Evolutionary conservation across 2,888 invertebrate genomes (phyloP), one percentile per base, ranked within the genome.

Genomic region (Spatulosminthurus flaviceps): DNA sequence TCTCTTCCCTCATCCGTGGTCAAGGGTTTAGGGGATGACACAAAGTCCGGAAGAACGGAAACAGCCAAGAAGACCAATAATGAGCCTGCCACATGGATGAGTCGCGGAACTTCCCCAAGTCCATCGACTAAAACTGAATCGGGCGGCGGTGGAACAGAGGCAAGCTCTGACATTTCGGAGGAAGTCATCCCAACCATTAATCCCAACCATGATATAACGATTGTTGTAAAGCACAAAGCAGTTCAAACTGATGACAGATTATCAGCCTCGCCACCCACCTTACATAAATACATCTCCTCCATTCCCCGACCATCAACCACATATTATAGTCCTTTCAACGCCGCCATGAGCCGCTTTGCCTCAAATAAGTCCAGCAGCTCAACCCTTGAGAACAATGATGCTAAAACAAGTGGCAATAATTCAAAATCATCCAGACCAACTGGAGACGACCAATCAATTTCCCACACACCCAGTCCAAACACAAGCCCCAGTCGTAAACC

Each of bases 191-290:
- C 83, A 16, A 71, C 28, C n/a, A 78, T 83, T 29, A 79, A 80
- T 21, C 85, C 85, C 11, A 82, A 77, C n/a, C 66, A 69, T 71
- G 79, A 79, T 22, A 73, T 79, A 1, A 79, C 79, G 19, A 79
- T 79, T 42, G 79, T 79, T 13, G 74, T 73, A 24, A 85, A 85
- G 71, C 80, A 82, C 64, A 84, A 85, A 81, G 81, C 67, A 77
- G 78, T 83, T 42, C 84, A 84, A 79, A 84, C 83, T 19, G 85
- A 85, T 60, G 82, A 84, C 69, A 83, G 83, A 61, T 69, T 41
- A 76, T 21, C 51, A 7, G 26, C 73, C 71, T n/a, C 41, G 69
- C 51, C 78, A 16, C 67, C 80, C 2, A 67, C 67, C 0, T 16
- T 42, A 13, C 60, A 42, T 13, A 80, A 82, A 43, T 78, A 75